These are phyloP conservation scores for Azemiops feae DNA, from an alignment of 2,113 vertebrate species.

Conservation along the genomic window DNA sequence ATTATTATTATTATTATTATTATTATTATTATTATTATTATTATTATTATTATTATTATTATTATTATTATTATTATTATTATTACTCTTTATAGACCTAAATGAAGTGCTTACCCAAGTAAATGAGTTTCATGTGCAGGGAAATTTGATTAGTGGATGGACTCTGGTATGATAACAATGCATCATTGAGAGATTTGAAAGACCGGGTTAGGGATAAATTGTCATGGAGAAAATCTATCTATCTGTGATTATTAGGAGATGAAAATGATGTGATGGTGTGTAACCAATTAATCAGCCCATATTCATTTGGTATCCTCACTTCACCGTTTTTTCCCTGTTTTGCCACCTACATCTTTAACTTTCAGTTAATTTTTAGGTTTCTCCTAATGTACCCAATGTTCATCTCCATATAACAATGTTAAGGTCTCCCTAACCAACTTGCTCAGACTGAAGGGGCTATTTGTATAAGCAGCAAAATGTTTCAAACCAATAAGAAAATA, in stretches of 20 bases:
- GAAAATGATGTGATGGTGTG: neutral
- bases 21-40: too few relatives aligned
- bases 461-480: too few relatives aligned
- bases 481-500: neutral
- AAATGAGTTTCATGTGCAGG: too few relatives aligned
- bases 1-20: too few relatives aligned
- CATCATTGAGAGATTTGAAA: neutral
- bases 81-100: too few relatives aligned
- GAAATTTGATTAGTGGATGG: neutral
- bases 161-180: neutral
- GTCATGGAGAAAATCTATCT: neutral
- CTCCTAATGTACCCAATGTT: neutral
- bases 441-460: neutral
- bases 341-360: neutral
- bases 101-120: too few relatives aligned
- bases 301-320: neutral
- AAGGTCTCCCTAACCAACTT: neutral
- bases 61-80: too few relatives aligned
- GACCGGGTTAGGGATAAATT: neutral
- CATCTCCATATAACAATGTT: neutral
- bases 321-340: neutral
- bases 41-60: too few relatives aligned
- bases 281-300: neutral
- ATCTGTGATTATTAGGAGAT: neutral
- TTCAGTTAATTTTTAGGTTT: neutral